phyloP scores from a whole-genome alignment of 1,140 invertebrate species.

The Hyles vespertilio region DNA sequence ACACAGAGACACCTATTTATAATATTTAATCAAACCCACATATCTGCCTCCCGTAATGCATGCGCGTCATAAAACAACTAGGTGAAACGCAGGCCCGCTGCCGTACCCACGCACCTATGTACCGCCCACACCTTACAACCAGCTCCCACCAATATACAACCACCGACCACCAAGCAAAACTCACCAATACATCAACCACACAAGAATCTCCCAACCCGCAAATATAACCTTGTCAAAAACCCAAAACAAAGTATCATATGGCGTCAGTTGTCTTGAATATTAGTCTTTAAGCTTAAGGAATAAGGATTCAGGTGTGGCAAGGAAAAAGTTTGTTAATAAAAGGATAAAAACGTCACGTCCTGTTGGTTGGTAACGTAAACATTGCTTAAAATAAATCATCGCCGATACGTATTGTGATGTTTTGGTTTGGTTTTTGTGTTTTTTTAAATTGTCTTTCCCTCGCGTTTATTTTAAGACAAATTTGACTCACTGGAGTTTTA shows the following conservation, averaged over 20 bases:
- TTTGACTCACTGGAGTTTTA: too few relatives aligned
- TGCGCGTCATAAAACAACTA: constrained; percentile 3
- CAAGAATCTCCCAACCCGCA: too few relatives aligned
- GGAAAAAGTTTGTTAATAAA: too few relatives aligned
- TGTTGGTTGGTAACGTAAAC: constrained; percentile 45
- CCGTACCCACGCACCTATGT: constrained; percentile 2
- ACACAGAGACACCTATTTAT: neutral
- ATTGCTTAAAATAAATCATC: constrained; percentile 62
- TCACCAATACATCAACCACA: too few relatives aligned
- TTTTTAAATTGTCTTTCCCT: too few relatives aligned
- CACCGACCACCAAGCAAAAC: neutral
- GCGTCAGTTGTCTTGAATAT: too few relatives aligned
- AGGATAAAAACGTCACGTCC: constrained; percentile 27
- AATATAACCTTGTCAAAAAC: too few relatives aligned
- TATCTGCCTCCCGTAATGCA: constrained; percentile 4
- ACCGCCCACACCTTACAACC: constrained; percentile 1
- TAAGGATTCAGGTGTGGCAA: too few relatives aligned
- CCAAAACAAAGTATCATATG: too few relatives aligned
- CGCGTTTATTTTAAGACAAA: too few relatives aligned
- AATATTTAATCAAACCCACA: neutral
- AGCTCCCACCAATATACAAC: neutral
- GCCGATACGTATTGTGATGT: constrained; percentile 2
- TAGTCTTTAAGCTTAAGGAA: too few relatives aligned
- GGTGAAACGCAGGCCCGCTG: neutral
- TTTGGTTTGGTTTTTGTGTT: too few relatives aligned